Percentiles rank a stretch among this genome's conserved stretches.
These are phyloP conservation scores for Danio jaintianensis DNA, from an alignment of 2,797 vertebrate species.

Conservation along the genomic window DNA sequence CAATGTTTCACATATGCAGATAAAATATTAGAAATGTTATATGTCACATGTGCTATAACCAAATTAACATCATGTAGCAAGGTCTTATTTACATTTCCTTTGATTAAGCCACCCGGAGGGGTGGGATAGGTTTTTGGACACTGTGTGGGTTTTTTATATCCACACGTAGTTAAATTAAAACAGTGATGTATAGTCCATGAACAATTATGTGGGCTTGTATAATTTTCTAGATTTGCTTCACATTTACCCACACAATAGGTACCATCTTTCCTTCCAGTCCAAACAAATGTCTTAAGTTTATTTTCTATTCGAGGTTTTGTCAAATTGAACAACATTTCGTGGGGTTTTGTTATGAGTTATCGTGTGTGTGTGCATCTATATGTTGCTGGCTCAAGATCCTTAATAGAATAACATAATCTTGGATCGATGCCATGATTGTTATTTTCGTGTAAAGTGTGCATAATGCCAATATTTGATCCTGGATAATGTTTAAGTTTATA, in stretches of 20 bases:
- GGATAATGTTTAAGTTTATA: slow-evolving; percentile 8
- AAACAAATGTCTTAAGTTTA: background rate
- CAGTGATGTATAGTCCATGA: background rate
- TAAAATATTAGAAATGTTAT: slow-evolving; percentile 29
- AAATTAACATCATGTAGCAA: slow-evolving; percentile 31
- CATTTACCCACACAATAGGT: background rate
- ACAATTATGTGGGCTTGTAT: background rate
- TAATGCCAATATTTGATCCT: background rate
- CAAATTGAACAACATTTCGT: too few species aligned
- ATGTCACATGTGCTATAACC: background rate
- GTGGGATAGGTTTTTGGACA: background rate
- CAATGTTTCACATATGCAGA: slow-evolving; percentile 23
- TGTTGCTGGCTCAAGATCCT: background rate
- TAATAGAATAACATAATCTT: background rate
- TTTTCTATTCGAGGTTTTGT: background rate
- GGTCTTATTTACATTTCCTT: slow-evolving; percentile 31
- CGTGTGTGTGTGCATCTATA: background rate
- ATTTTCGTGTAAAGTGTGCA: background rate
- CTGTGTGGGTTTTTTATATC: background rate
- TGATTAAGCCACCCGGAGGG: background rate
- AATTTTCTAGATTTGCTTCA: background rate
- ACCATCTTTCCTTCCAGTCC: slow-evolving; percentile 1
- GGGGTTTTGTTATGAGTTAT: background rate
- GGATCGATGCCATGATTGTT: background rate
- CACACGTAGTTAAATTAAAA: background rate